Conservation (phyloP, 2,888 invertebrate species). For the Drosophila neoperkinsi region DNA sequence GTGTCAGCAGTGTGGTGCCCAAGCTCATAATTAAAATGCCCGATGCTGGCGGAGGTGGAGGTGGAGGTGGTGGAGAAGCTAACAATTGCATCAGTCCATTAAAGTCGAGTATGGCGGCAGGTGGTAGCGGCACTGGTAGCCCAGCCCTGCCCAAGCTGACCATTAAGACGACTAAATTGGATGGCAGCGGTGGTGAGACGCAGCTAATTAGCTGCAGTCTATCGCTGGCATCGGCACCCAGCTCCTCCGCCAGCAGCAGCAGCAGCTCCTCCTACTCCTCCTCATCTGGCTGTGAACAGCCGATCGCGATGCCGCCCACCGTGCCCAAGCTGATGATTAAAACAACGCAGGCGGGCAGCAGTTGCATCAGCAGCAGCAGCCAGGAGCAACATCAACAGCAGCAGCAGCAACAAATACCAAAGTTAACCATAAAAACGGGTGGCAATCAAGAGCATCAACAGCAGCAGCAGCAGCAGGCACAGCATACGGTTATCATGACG, state of each 20-base stretch:
- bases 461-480: slow-evolving; percentile 58
- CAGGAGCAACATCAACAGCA: slow-evolving; percentile 47
- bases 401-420: slow-evolving; percentile 72
- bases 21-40: slow-evolving; percentile 84
- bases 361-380: slow-evolving; percentile 69
- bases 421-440: slow-evolving; percentile 85
- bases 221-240: slow-evolving; percentile 76
- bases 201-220: slow-evolving; percentile 78
- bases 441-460: slow-evolving; percentile 40
- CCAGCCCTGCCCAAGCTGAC: slow-evolving; percentile 87
- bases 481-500: slow-evolving; percentile 86
- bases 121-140: not conserved
- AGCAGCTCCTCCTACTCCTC: slow-evolving; percentile 58
- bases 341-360: slow-evolving; percentile 81
- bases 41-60: slow-evolving; percentile 48
- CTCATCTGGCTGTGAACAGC: slow-evolving; percentile 81
- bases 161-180: slow-evolving; percentile 86
- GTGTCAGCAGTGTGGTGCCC: slow-evolving; percentile 82
- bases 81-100: slow-evolving; percentile 62
- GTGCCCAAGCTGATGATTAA: slow-evolving; percentile 88
- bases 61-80: slow-evolving; percentile 2
- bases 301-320: slow-evolving; percentile 77
- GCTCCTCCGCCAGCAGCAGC: slow-evolving; percentile 83
- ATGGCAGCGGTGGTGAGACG: slow-evolving; percentile 80
- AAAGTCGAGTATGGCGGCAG: slow-evolving; percentile 4